These are phyloP conservation scores for Crotalus adamanteus DNA, from an alignment of 2,797 vertebrate genomes.

Conservation along the genomic window DNA sequence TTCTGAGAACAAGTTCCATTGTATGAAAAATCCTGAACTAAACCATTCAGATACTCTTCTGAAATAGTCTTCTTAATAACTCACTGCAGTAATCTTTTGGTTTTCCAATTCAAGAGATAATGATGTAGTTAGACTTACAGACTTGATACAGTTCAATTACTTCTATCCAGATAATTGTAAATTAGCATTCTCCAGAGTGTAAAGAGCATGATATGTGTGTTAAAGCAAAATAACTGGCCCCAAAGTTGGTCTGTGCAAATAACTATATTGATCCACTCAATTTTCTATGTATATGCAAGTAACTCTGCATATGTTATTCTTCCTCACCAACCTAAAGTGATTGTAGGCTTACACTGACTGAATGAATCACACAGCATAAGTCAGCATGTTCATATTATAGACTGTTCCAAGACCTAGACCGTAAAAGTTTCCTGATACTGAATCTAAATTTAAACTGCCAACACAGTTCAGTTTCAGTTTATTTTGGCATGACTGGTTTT, in stretches of 20 bases:
- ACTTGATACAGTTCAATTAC: no score
- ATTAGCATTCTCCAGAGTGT: background rate
- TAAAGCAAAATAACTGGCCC: background rate
- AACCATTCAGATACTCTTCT: no score
- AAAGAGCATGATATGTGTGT: background rate
- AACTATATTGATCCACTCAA: background rate
- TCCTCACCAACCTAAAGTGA: background rate
- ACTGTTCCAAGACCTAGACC: background rate
- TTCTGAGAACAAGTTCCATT: no score
- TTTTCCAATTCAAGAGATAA: no score
- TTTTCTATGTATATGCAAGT: background rate
- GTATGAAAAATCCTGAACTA: no score
- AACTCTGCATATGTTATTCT: background rate
- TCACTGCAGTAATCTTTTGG: no score
- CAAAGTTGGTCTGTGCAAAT: background rate
- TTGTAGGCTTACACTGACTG: background rate
- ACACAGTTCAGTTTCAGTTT: background rate
- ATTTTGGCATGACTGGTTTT: background rate
- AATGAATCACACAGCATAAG: background rate
- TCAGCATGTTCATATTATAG: background rate
- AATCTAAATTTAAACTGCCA: background rate
- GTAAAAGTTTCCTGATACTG: background rate
- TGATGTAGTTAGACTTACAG: no score
- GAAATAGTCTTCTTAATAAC: no score
- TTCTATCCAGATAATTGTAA: no score